Evolutionary conservation across 2,888 invertebrate genomes (phyloP), one percentile per base, ranked within the genome.

Genomic region (Anoplius nigerrimus): DNA sequence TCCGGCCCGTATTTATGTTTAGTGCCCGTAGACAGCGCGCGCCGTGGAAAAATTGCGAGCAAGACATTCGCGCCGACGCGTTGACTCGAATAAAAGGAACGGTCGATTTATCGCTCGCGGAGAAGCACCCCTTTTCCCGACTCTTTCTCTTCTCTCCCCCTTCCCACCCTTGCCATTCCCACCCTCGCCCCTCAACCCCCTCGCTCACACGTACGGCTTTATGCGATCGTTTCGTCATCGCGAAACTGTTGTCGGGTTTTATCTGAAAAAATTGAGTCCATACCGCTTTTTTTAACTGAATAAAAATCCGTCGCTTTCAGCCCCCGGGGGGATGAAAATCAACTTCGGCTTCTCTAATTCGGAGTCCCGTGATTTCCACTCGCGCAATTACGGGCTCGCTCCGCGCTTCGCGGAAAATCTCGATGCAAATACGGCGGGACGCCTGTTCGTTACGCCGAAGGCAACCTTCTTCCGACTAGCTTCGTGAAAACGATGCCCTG

Each of bases 41-140:
- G 34, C 4, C 8, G 34, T n/a, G 72, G 75, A 74, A 75, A 80
- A 79, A 78, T 75, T 76, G 70, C 67, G 68, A 66, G 66, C 66
- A 71, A 67, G 60, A 69, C 67, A 72, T 69, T 76, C 66, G 69
- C 73, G 57, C 73, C 34, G 34, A 6, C 34, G 34, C 34, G 71
- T 72, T 71, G 72, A 71, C 72, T 74, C 65, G 69, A 67, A 75
- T 76, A 76, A 78, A 71, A 72, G 72, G 73, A 71, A 71, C 72
- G 74, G 75, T 76, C 78, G 77, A 80, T 80, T 80, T 80, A 78
- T 77, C 75, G 69, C 67, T 65, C 53, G 62, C 62, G 64, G 65
- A 42, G 34, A 34, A 34, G 34, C 34, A 11, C 34, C 34, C n/a
- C n/a, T n/a, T n/a, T n/a, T n/a, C n/a, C n/a, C n/a, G 22, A 20